Conservation (phyloP, 2,113 vertebrate genomes). For the Sisor rabdophorus region DNA sequence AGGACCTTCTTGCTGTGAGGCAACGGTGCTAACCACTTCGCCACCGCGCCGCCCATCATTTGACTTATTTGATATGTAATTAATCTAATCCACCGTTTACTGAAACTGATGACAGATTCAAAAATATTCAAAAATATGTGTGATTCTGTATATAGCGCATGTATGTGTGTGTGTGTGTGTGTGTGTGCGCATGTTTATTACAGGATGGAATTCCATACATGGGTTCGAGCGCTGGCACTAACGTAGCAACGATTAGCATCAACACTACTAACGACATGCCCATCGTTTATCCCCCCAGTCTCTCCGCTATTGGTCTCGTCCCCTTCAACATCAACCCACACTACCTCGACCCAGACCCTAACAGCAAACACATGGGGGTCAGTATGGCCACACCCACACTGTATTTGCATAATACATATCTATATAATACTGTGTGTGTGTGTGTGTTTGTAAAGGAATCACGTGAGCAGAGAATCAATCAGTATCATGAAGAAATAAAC, state of each 20-base stretch:
- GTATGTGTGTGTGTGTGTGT: background rate
- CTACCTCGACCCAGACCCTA: slow-evolving; percentile 74
- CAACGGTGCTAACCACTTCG: too few relatives aligned
- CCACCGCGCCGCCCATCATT: too few relatives aligned
- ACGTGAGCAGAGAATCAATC: slow-evolving; percentile 78
- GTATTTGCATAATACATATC: too few relatives aligned
- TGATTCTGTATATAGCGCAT: too few relatives aligned
- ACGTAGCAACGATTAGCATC: slow-evolving; percentile 79
- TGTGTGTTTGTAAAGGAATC: slow-evolving; percentile 76
- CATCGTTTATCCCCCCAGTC: slow-evolving; percentile 78
- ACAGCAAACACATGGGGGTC: slow-evolving; percentile 84
- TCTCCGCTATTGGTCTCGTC: slow-evolving; percentile 76
- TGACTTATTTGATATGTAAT: too few relatives aligned
- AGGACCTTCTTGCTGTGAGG: too few relatives aligned
- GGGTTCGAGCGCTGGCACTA: slow-evolving; percentile 83
- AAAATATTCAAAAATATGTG: too few relatives aligned
- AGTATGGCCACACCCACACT: slow-evolving; percentile 31
- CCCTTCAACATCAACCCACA: slow-evolving; percentile 89
- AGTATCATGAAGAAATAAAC: slow-evolving; percentile 78
- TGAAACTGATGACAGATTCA: too few relatives aligned
- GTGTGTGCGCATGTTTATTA: background rate
- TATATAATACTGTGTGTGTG: background rate
- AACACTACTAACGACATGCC: slow-evolving; percentile 88
- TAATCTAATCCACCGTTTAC: too few relatives aligned
- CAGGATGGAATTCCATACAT: slow-evolving; percentile 82